Base-by-base conservation (phyloP, 1,140 invertebrate genomes). In the Drosophila tristis region DNA sequence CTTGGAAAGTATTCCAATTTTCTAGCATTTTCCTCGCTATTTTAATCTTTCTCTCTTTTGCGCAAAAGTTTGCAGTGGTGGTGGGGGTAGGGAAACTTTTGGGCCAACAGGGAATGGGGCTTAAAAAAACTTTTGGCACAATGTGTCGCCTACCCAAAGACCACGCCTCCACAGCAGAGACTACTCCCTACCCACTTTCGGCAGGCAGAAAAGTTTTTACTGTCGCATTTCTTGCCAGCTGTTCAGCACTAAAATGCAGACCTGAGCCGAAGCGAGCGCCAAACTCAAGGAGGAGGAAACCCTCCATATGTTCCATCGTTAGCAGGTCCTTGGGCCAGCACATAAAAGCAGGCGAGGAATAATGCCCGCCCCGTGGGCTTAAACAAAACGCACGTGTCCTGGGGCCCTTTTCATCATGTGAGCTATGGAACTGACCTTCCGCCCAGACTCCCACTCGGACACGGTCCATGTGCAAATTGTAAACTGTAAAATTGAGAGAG, bases 1-100 rank as follows among this genome's bases (percentile, higher is more conserved):
- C 68, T 78, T 54, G 39, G 74, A 89, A 89, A 87, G 84, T 77
- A 87, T 87, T 87, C 79, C 80, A 87, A 87, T 80, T 86, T 86
- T 87, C 84, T 86, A 71, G 64, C 78, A 72, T 61, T 78, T 78
- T 74, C 20, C 68, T 62, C 44, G 13, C 35, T 39, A 7, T 29
- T 6, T 29, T 2, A 35, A 31, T 71, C 64, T 71, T 49, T 71
- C 48, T 65, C 43, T 53, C 48, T 60, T 74, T 74, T 65, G 75
- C 59, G 54, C 61, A 64, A 44, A 85, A 85, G 54, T 84, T 78
- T 70, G 29, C 15, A 51, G 25, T 5, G 0, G 3, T 11, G 35
- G 9, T 11, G 11, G 35, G 1, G 35, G 35, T 4, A n/a, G 65
- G 53, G 31, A 71, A 81, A 86, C 62, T 79, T 86, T 72, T 66